Percentiles rank a stretch among this genome's conserved stretches.
Conservation (phyloP, 2,113 vertebrate species). For the Garra rufa region DNA sequence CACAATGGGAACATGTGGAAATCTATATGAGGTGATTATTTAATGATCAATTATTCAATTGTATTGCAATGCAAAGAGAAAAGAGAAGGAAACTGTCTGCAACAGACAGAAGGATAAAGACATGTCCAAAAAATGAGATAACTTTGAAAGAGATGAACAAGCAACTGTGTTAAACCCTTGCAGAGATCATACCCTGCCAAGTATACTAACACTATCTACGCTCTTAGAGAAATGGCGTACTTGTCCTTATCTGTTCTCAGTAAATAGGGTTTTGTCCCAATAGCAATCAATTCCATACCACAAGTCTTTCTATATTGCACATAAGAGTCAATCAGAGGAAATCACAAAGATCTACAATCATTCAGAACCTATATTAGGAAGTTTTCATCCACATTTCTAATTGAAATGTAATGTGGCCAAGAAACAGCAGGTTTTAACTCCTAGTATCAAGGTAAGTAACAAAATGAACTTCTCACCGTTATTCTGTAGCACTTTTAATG, state of each 20-base stretch:
- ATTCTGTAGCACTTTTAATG: not conserved
- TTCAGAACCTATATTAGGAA: not conserved
- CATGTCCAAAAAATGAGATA: not conserved
- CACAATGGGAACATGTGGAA: not conserved
- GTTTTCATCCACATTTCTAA: not conserved
- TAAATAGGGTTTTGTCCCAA: not conserved
- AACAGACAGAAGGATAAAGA: constrained; percentile 5
- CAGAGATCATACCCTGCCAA: not conserved
- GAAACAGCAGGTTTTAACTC: not conserved
- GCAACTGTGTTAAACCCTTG: not conserved
- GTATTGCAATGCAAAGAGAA: not conserved
- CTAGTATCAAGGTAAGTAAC: not conserved
- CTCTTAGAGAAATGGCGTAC: not conserved
- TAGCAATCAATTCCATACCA: not conserved
- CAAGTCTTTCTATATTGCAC: not conserved
- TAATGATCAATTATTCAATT: not conserved
- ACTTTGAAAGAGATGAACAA: not conserved
- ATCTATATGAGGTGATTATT: not conserved
- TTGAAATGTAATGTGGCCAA: not conserved
- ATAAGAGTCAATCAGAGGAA: not conserved
- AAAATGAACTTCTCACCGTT: not conserved
- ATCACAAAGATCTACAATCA: not conserved
- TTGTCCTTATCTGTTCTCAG: constrained; percentile 21
- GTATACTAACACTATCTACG: not conserved
- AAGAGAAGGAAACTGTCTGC: not conserved